Evolutionary conservation across 2,888 invertebrate genomes (phyloP).

Genomic region (Caenorhabditis imperialis): DNA sequence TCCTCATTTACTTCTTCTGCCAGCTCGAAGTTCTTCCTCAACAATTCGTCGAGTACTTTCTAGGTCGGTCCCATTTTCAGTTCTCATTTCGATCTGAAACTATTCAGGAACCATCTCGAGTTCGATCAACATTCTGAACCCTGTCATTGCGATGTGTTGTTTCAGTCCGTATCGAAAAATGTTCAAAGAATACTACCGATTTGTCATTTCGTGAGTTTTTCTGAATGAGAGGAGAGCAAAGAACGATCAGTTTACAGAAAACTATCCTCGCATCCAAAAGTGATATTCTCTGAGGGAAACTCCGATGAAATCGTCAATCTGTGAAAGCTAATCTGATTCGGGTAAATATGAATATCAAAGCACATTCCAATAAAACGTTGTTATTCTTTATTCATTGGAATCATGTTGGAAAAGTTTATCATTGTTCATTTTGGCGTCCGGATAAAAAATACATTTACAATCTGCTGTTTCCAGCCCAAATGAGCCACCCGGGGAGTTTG

Average conservation of each 20-base stretch:
- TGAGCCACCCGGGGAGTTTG: conserved; percentile 66
- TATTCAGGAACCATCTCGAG: conserved; percentile 45
- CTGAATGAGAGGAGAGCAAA: not conserved
- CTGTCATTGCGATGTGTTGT: conserved; percentile 38
- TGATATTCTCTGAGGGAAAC: conserved; percentile 39
- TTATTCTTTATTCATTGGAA: too few species aligned
- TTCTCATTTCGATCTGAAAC: not conserved
- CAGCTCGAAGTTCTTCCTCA: conserved; percentile 42
- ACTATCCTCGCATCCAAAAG: conserved; percentile 38
- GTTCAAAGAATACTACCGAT: conserved; percentile 35
- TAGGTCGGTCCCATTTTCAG: conserved; percentile 5
- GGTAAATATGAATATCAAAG: not conserved
- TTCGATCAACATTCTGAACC: conserved; percentile 46
- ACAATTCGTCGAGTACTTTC: conserved; percentile 41
- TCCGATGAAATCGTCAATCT: conserved; percentile 43
- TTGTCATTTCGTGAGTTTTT: conserved; percentile 31
- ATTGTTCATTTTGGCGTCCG: too few species aligned
- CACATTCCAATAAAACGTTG: too few species aligned
- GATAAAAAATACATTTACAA: conserved; percentile 21
- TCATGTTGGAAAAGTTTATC: too few species aligned
- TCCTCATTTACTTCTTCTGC: conserved; percentile 45
- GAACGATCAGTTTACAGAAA: too few species aligned
- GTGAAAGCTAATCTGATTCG: too few species aligned
- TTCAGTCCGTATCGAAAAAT: conserved; percentile 42
- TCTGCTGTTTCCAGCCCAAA: conserved; percentile 53